Evolutionary conservation across 1,140 invertebrate species (phyloP).

Genomic region (Caenorhabditis briggsae): DNA sequence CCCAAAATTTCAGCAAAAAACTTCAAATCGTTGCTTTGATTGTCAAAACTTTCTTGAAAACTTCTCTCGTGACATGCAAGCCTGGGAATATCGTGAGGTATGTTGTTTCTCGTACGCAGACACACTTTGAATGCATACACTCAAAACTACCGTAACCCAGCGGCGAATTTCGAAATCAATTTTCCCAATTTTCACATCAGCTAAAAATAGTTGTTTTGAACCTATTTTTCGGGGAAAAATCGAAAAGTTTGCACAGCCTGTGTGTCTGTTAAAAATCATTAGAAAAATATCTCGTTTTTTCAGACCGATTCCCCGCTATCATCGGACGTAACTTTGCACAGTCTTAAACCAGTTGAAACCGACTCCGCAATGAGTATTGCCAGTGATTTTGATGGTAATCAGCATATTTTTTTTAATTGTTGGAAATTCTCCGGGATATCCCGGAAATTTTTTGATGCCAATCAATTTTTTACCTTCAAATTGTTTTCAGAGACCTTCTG

Average conservation of each 20-base stretch:
- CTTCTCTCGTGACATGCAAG: conserved; percentile 20
- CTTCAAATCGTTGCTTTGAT: conserved; percentile 5
- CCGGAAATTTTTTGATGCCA: too few relatives aligned
- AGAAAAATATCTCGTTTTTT: background rate
- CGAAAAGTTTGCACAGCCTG: conserved; percentile 26
- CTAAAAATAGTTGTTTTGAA: conserved; percentile 51
- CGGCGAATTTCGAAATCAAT: background rate
- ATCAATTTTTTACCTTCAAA: background rate
- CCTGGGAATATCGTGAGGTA: conserved; percentile 46
- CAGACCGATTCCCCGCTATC: conserved; percentile 32
- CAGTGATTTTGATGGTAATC: conserved; percentile 33
- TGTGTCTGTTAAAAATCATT: background rate
- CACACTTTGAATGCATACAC: background rate
- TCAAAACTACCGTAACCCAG: background rate
- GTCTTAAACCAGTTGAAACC: conserved; percentile 10
- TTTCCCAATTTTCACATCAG: background rate
- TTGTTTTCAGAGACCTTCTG: conserved; percentile 37
- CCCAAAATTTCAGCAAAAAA: background rate
- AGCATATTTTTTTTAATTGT: background rate
- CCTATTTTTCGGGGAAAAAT: background rate
- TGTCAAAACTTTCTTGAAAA: conserved; percentile 35
- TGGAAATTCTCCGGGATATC: too few relatives aligned
- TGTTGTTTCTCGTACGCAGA: background rate
- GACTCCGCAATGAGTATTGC: conserved; percentile 40
- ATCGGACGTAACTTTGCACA: conserved; percentile 14